These are phyloP conservation scores for Zaprionus tsacasi DNA, from an alignment of 1,140 invertebrate genomes.

Conservation along the genomic window DNA sequence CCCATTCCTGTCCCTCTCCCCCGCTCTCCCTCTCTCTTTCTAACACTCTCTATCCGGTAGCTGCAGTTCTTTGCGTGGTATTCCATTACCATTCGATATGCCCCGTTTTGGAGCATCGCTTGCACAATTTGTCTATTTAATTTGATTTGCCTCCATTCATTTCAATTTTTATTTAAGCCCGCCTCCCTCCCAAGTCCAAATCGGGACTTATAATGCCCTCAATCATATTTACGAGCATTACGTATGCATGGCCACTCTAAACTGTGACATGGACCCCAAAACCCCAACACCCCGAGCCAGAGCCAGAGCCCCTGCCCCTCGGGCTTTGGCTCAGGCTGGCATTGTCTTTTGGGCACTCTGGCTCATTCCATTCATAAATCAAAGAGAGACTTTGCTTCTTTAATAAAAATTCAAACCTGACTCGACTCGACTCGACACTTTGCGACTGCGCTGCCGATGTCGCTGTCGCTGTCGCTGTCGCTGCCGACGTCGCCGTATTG, in stretches of 20 bases:
- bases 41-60: background rate
- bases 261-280: conserved; percentile 21
- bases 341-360: background rate
- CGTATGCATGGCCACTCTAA: conserved; percentile 38
- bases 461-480: background rate
- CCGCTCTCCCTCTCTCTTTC: background rate
- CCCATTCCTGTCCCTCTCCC: background rate
- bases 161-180: conserved; percentile 10
- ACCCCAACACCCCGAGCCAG: background rate
- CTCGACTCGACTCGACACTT: conserved; percentile 1
- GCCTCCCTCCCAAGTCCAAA: background rate
- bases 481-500: conserved; percentile 27
- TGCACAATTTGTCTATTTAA: conserved; percentile 68
- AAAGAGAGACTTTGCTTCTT: conserved; percentile 51
- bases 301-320: background rate
- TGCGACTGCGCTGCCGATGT: background rate
- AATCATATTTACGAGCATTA: conserved; percentile 39
- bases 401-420: conserved; percentile 51
- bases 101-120: conserved; percentile 9
- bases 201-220: conserved; percentile 11
- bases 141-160: conserved; percentile 59
- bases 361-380: conserved; percentile 61
- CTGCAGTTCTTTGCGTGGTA: conserved; percentile 5
- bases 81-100: background rate
- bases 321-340: background rate